Base-by-base conservation (phyloP, 2,113 vertebrate genomes). In the Mormyrus lacerda region DNA sequence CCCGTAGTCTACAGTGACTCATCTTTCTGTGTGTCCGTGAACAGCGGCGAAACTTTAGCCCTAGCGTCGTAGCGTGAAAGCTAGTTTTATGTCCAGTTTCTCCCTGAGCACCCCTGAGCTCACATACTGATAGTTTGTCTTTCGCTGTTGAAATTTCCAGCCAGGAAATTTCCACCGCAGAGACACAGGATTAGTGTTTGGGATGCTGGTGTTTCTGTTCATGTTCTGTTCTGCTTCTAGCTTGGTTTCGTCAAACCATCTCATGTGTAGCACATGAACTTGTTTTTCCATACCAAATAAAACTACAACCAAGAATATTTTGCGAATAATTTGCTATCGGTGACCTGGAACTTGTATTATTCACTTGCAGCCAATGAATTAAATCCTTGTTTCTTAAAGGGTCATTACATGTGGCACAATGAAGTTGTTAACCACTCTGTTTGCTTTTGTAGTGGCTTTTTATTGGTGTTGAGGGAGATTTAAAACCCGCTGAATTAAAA, bases 361-460 rank as follows among this genome's bases (percentile, higher is more conserved):
- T 87, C 27, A 55, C n/a, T 17, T 87, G 85, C 85, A 85, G 45
- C n/a, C 21, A 87, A 55, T 51, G 27, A 86, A 27, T n/a, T 31
- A 13, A 86, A 31, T 53, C 48, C 10, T 50, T 1, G 51, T 44
- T 58, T 61, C 53, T 65, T 58, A 39, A 61, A 87, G 24, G 35
- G 5, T 35, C 55, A 65, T 65, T 65, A 65, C 21, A 42, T 61
- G 39, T 87, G 65, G 87, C 87, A 4, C 87, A 61, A 31, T 58
- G n/a, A 87, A 42, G 35, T 35, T 58, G 19, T 39, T 24, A 87
- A 39, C 86, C 31, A 58, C 2, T 61, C 8, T 55, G 47, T 87
- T 58, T 58, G 53, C n/a, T 27, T 21, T 87, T 87, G 53, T 61
- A 87, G 85, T 87, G 48, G 58, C 19, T 61, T 87, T 87, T 53